Percentiles rank a stretch among this genome's conserved stretches.
Conservation (phyloP, 35 echinoderm and acorn worm species). For the Diadema setosum region DNA sequence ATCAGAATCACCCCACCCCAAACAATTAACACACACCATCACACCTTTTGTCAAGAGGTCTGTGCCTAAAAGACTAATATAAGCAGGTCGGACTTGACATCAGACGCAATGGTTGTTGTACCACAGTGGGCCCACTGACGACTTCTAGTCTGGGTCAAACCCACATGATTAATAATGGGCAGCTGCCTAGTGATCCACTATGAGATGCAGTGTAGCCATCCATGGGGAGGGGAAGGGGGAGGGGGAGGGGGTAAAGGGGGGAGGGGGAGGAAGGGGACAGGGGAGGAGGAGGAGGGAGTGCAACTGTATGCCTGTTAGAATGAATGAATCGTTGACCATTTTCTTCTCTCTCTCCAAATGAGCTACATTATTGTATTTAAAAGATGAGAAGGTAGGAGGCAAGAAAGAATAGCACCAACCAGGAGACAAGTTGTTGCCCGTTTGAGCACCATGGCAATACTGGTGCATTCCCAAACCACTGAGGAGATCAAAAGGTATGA, state of each 20-base stretch:
- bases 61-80: background rate
- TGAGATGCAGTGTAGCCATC: background rate
- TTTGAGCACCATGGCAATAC: too few relatives aligned
- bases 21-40: background rate
- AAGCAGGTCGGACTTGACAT: background rate
- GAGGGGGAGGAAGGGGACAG: background rate
- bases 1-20: background rate
- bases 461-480: too few relatives aligned
- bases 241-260: background rate
- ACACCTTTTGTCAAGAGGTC: background rate
- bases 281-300: background rate
- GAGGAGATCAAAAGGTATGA: too few relatives aligned
- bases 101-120: conserved; percentile 1
- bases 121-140: background rate
- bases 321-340: too few relatives aligned
- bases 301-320: too few relatives aligned
- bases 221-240: background rate
- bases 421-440: too few relatives aligned
- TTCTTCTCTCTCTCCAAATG: too few relatives aligned
- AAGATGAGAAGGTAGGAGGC: background rate
- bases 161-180: conserved; percentile 29
- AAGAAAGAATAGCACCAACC: background rate
- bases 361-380: too few relatives aligned
- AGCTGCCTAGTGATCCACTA: background rate
- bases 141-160: conserved; percentile 13